Evolutionary conservation across 2,113 vertebrate species (phyloP).

Genomic region (Chionomys nivalis): DNA sequence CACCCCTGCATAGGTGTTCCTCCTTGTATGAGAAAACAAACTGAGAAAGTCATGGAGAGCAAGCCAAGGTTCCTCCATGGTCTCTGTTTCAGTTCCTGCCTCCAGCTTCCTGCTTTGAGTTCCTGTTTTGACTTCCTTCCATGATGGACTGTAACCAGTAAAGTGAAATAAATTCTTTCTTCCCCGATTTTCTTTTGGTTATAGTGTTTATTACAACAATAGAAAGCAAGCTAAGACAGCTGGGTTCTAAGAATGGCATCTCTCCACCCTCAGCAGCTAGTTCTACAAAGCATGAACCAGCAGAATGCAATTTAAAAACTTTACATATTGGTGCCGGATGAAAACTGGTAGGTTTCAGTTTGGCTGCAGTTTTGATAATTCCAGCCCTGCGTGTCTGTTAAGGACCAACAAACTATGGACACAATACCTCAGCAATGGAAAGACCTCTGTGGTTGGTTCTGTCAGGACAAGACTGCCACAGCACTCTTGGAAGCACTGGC

Average conservation of each 20-base stretch:
- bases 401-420: not conserved
- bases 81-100: not conserved
- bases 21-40: not conserved
- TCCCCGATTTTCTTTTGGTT: not conserved
- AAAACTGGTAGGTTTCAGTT: not conserved
- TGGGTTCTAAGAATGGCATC: not conserved
- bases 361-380: not conserved
- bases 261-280: not conserved
- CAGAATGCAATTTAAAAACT: not conserved
- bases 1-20: not conserved
- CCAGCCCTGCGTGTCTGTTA: not conserved
- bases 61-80: not conserved
- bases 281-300: not conserved
- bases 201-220: not conserved
- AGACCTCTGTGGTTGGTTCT: not conserved
- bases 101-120: not conserved
- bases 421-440: not conserved
- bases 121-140: not conserved
- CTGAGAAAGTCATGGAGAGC: not conserved
- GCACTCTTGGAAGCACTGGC: not conserved
- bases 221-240: not conserved
- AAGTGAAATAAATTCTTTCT: not conserved
- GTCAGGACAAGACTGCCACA: not conserved
- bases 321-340: too few species aligned
- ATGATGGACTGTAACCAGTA: not conserved